Evolutionary conservation across 1,140 invertebrate species (phyloP), one percentile per base, ranked within the genome.

Genomic region (Mizuhopecten yessoensis): DNA sequence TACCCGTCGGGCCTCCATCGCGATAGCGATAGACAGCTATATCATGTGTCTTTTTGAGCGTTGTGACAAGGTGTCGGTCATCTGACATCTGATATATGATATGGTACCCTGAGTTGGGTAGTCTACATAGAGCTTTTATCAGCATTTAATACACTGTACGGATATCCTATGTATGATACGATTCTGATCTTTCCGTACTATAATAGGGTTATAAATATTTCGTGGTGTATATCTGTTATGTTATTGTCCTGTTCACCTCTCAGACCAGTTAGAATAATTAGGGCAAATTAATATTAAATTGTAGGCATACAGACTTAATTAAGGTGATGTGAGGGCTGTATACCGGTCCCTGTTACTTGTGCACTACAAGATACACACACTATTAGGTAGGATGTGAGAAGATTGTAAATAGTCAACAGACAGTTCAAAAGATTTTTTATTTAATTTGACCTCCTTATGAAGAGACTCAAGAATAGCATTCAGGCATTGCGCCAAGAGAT

Each of bases 401-500:
- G 17, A 29, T 75, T 9, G 5, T 3, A 29, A 29, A 29, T 75
- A n/a, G 17, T n/a, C 23, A 29, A 75, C 57, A 75, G 57, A 75
- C 17, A 75, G 57, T 75, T 75, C 57, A 29, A 75, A 75, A 75
- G 57, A 75, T 7, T 75, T 75, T 75, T 75, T 29, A 75, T 75
- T 75, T 29, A 75, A 75, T 75, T 75, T 75, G 57, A 75, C 57
- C 57, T 75, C n/a, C 57, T 75, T 75, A 29, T 75, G 57, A 75
- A 29, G 17, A 75, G 57, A 75, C 29, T 75, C 29, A 75, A 75
- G 57, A 75, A 75, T 75, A 75, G 57, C 17, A 75, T 75, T 75
- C 57, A 75, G 57, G 57, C 57, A 75, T n/a, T 75, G 1, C 9
- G 57, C 57, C 57, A 75, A 75, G 29, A 75, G 57, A 75, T 75